Percentiles rank a stretch among this genome's conserved stretches.
These are phyloP conservation scores for Picus viridis DNA, from an alignment of 2,797 vertebrate genomes.

Conservation along the genomic window DNA sequence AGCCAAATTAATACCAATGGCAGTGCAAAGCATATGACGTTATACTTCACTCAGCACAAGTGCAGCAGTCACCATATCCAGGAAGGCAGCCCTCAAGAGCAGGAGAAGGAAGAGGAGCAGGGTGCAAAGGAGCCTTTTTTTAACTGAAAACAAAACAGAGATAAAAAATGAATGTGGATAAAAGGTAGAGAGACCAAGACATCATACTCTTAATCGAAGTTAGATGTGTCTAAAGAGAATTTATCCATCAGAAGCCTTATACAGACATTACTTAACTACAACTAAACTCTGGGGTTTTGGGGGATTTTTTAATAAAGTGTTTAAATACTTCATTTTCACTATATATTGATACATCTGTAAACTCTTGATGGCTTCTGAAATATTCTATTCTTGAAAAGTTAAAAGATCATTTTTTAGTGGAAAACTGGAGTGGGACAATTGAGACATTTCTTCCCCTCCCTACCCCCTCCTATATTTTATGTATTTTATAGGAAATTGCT, in stretches of 20 bases:
- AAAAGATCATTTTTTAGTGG: not conserved
- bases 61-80: no score
- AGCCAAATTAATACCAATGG: no score
- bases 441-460: no score
- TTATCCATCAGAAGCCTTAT: not conserved
- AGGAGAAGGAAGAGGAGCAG: no score
- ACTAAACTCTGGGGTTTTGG: not conserved
- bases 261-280: not conserved
- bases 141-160: no score
- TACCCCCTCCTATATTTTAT: fast-evolving
- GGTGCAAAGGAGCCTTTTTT: no score
- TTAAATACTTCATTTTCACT: not conserved
- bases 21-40: no score
- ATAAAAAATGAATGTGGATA: no score
- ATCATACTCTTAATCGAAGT: not conserved
- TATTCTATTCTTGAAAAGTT: not conserved
- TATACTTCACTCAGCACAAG: no score
- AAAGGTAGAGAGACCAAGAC: no score
- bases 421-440: not conserved
- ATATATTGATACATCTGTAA: not conserved
- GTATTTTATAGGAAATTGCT: not conserved
- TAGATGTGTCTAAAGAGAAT: not conserved
- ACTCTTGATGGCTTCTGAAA: not conserved
- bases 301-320: not conserved
- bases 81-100: no score